Evolutionary conservation across 2,113 vertebrate species (phyloP).

Genomic region (Pipa parva): DNA sequence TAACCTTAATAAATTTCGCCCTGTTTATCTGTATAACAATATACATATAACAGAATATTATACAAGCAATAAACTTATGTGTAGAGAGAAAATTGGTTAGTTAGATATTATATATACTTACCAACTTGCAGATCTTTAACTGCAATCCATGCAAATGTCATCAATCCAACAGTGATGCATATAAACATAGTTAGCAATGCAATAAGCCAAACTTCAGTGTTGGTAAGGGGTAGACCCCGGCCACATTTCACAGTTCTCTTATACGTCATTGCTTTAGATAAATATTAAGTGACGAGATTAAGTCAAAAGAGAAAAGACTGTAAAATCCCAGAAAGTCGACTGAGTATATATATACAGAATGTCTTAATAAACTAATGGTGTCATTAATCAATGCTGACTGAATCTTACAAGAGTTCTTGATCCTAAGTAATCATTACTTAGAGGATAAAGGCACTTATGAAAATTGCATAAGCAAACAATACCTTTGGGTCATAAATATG

Average conservation of each 20-base stretch:
- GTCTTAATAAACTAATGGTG: constrained; percentile 35
- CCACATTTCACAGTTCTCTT: constrained; percentile 5
- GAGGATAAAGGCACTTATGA: constrained; percentile 37
- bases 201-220: constrained; percentile 52
- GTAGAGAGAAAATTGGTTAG: no score
- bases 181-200: constrained; percentile 47
- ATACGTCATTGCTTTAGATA: constrained; percentile 25
- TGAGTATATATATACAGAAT: constrained; percentile 47
- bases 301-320: not conserved
- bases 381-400: constrained; percentile 41
- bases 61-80: no score
- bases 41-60: no score
- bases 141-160: constrained; percentile 59
- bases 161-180: constrained; percentile 53
- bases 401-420: constrained; percentile 24
- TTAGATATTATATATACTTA: no score
- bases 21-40: no score
- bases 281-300: constrained; percentile 48
- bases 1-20: no score
- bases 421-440: constrained; percentile 17
- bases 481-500: constrained; percentile 42
- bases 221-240: constrained; percentile 28
- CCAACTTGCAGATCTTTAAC: constrained; percentile 45
- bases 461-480: constrained; percentile 35
- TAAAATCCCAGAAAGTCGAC: not conserved